Conservation (phyloP, 2,797 vertebrate genomes). For the Scleropages formosus region DNA sequence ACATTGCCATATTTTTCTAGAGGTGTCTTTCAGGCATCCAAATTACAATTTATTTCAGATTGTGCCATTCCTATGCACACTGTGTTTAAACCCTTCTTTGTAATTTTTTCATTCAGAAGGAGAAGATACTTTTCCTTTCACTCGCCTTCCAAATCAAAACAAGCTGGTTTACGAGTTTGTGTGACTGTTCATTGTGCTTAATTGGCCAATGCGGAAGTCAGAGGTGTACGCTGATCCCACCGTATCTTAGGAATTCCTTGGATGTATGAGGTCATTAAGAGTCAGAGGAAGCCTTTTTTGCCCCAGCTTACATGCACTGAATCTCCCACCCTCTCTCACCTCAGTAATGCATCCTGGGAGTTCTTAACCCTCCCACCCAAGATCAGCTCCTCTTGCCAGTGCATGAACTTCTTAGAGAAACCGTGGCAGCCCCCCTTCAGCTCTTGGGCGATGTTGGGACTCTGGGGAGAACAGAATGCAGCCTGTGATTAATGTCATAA, state of each 20-base stretch:
- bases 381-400: conserved; percentile 97
- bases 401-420: conserved; percentile 97
- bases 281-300: conserved; percentile 48
- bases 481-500: neutral
- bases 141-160: conserved; percentile 45
- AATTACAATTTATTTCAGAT: conserved; percentile 1
- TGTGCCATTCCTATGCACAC: conserved; percentile 24
- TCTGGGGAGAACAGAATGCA: conserved; percentile 57
- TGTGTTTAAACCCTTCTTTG: neutral
- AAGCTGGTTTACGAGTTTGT: conserved; percentile 42
- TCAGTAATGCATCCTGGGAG: conserved; percentile 80
- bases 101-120: conserved; percentile 35
- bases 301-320: conserved; percentile 19
- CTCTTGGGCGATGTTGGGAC: conserved; percentile 76
- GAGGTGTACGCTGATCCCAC: conserved; percentile 59
- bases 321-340: conserved; percentile 64
- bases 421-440: conserved; percentile 91
- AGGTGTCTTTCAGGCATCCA: conserved; percentile 7
- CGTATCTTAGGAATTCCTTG: conserved; percentile 57
- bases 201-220: conserved; percentile 60
- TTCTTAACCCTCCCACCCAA: conserved; percentile 84
- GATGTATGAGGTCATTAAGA: conserved; percentile 61
- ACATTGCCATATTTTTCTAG: conserved; percentile 23
- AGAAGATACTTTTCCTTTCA: conserved; percentile 19
- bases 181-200: conserved; percentile 66